A percentile compares a stretch with the other conserved stretches of the same genome.
These are phyloP conservation scores for Parelbella ahira DNA, from an alignment of 2,888 invertebrate genomes.

Conservation along the genomic window DNA sequence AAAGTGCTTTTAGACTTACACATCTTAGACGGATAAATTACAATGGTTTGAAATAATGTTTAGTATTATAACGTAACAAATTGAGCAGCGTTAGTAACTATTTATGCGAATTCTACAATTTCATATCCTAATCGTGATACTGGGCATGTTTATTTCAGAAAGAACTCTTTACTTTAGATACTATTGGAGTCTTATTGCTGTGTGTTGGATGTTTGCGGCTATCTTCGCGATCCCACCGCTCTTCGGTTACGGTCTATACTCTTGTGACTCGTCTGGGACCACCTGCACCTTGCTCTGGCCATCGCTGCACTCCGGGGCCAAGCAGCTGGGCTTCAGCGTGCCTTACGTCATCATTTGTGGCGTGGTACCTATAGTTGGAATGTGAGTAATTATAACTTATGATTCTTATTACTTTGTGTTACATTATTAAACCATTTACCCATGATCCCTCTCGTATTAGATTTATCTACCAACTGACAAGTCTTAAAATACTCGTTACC, in stretches of 20 bases:
- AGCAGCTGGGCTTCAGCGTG: slow-evolving; percentile 65
- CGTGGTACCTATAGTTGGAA: slow-evolving; percentile 61
- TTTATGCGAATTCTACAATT: too few relatives aligned
- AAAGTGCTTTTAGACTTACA: too few relatives aligned
- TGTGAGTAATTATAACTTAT: slow-evolving; percentile 57
- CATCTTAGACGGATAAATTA: too few relatives aligned
- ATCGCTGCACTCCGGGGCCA: slow-evolving; percentile 51
- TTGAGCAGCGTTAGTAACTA: too few relatives aligned
- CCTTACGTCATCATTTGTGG: slow-evolving; percentile 67
- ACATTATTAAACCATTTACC: too few relatives aligned
- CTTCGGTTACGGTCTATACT: slow-evolving; percentile 71
- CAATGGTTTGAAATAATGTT: too few relatives aligned
- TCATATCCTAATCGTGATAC: too few relatives aligned
- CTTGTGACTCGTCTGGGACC: slow-evolving; percentile 74
- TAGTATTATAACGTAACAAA: too few relatives aligned
- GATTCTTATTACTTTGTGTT: not conserved
- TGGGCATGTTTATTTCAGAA: slow-evolving; percentile 60
- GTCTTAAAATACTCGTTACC: too few relatives aligned
- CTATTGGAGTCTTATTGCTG: slow-evolving; percentile 64
- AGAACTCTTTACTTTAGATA: slow-evolving; percentile 60
- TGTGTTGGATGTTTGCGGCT: slow-evolving; percentile 63
- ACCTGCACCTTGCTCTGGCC: slow-evolving; percentile 73
- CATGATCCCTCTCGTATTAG: slow-evolving; percentile 4
- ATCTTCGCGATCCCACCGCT: slow-evolving; percentile 71
- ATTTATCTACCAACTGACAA: too few relatives aligned